Evolutionary conservation across 2,113 vertebrate genomes (phyloP).

Genomic region (Furnarius figulus): DNA sequence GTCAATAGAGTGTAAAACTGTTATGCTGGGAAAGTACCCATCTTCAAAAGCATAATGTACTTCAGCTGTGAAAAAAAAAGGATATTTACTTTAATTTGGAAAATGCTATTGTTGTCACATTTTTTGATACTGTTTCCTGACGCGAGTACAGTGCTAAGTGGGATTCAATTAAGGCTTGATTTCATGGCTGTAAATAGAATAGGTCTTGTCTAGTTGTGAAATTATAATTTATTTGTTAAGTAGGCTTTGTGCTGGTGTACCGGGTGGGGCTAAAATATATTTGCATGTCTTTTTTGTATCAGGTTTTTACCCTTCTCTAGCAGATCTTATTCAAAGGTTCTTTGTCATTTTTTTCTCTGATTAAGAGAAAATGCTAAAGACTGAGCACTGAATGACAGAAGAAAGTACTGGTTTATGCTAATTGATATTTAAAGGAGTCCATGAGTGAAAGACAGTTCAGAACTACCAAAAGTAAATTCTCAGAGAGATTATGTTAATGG

Average conservation of each 20-base stretch:
- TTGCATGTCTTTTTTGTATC: neutral
- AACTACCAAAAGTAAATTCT: neutral
- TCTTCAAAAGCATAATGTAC: neutral
- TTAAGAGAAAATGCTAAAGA: neutral
- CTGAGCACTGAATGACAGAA: neutral
- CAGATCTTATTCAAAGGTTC: neutral
- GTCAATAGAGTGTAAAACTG: neutral
- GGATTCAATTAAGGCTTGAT: neutral
- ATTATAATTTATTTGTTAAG: neutral
- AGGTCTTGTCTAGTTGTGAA: neutral
- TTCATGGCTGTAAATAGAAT: neutral
- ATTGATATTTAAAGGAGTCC: neutral
- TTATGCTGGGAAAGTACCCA: neutral
- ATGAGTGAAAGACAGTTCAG: neutral
- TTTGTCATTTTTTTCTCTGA: neutral
- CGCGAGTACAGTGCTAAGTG: neutral
- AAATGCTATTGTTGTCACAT: neutral
- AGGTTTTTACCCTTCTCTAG: neutral
- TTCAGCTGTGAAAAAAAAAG: neutral
- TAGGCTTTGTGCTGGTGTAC: neutral
- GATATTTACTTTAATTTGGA: neutral
- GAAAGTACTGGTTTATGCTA: neutral
- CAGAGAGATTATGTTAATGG: neutral
- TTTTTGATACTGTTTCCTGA: neutral
- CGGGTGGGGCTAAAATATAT: neutral